Percentiles rank a stretch among this genome's conserved stretches.
phyloP scores from a whole-genome alignment of 2,797 vertebrate species.

The Meda fulgida region DNA sequence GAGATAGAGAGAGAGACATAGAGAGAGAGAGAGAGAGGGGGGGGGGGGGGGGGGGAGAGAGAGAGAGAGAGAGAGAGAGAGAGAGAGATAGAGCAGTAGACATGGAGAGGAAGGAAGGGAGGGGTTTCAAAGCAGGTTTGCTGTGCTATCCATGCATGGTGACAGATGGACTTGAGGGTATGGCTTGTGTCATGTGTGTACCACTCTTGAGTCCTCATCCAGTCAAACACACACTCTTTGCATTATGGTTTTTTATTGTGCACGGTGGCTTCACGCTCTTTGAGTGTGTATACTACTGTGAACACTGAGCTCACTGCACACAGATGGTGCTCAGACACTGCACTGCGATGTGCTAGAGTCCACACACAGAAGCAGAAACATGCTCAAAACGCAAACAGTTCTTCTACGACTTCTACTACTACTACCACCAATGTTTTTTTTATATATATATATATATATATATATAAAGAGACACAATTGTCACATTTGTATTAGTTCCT shows the following conservation, averaged over 20 bases:
- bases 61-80: not conserved
- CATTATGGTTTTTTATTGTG: conserved; percentile 32
- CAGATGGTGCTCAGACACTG: conserved; percentile 36
- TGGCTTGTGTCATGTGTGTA: conserved; percentile 46
- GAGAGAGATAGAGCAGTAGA: conserved; percentile 1
- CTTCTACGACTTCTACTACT: too few relatives aligned
- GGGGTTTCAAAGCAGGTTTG: conserved; percentile 41
- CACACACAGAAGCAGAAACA: conserved; percentile 6
- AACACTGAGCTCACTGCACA: conserved; percentile 27
- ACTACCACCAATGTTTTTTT: too few relatives aligned
- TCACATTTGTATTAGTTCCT: not conserved
- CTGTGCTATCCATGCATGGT: conserved; percentile 40
- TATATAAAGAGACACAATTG: not conserved
- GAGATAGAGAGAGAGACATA: conserved; percentile 24
- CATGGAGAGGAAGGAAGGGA: conserved; percentile 19
- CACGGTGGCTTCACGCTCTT: conserved; percentile 37
- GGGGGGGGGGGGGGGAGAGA: too few relatives aligned
- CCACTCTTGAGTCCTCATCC: conserved; percentile 30
- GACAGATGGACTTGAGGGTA: conserved; percentile 49
- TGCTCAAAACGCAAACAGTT: not conserved
- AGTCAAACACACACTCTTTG: conserved; percentile 31
- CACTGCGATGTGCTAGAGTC: conserved; percentile 9
- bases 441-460: too few relatives aligned
- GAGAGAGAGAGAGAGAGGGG: not conserved
- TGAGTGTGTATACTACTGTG: conserved; percentile 39